Base-by-base conservation (phyloP, 2,888 invertebrate species). In the Nephrocerus scutellatus region DNA sequence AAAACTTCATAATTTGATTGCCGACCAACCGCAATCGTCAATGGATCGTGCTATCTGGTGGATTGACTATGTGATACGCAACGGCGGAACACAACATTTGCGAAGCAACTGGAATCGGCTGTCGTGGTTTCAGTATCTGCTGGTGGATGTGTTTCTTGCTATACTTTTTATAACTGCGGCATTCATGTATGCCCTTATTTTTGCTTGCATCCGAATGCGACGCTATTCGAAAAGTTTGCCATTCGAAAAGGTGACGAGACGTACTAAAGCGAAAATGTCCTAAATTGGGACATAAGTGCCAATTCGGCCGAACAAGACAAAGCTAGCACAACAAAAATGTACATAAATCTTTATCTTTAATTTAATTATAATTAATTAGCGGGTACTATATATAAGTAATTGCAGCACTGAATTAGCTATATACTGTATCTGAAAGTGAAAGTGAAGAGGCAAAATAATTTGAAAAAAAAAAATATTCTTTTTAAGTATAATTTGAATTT, bases 171-270 rank as follows among this genome's bases (percentile, higher is more conserved):
- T 39, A 12, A 26, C 28, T 12, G 22, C 28, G 3, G 28, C 23
- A 3, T 18, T 44, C 28, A 21, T 46, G 30, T 46, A 10, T 13
- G 38, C 41, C 30, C 25, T 51, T 29, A 23, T 42, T 0, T 4
- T 38, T 14, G 34, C 39, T 2, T 36, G 37, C 15, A 34, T 49
- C 18, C 48, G 50, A 40, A 46, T 51, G 41, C 44, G 49, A 22
- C 41, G 44, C 9, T 55, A 55, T 43, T 55, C 55, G 14, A 53
- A 53, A 16, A 54, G 53, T 37, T 45, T 55, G 21, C 55, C 55
- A 19, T 49, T 52, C 33, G 53, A 54, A 41, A 47, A 48, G 39
- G 48, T 54, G 19, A 55, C 55, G 6, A 43, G 53, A 16, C 47
- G 51, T n/a, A 43, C 46, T 24, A 47, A 47, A 21, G 47, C 41